Base-by-base conservation (phyloP, 2,797 vertebrate genomes). In the Notolabrus celidotus region DNA sequence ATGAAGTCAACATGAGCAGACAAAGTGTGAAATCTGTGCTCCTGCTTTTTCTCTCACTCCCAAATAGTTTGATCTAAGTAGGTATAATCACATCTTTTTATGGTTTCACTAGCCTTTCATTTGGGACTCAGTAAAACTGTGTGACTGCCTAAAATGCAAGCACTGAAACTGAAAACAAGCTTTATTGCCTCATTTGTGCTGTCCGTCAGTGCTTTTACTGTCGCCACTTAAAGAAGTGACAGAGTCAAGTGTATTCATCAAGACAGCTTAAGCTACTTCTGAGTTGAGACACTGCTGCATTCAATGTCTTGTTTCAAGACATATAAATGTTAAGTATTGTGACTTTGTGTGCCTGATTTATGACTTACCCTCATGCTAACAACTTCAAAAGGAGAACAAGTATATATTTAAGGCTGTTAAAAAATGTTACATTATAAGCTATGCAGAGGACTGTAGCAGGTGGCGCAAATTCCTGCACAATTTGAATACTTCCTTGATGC, bases 81-180 rank as follows among this genome's bases (percentile, higher is more conserved):
- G 67, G 75, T 61, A 62, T 38, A 59, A 76, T 78, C 62, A 62
- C 47, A 67, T 50, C 67, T 61, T 79, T 65, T 75, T 51, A 67
- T 67, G 79, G 51, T 80, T 82, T 63, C 65, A 47, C 27, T 23
- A 19, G 46, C 52, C 74, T 91, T 92, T 92, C 77, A 91, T 89
- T 74, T 83, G 62, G 67, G 72, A 64, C 14, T 67, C 58, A 52
- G 67, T 87, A 71, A 86, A 88, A 62, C 10, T 2, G 8, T 20
- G 27, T 87, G 80, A 82, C 73, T 52, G 57, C 68, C 49, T 67
- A 66, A 64, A 77, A 79, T 88, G 65, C 84, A 85, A 85, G 79
- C 74, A 75, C 42, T 75, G 47, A 73, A 70, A 65, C 39, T 73
- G 43, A 66, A 50, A 67, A 52, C 29, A 49, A 66, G 34, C 22